These are phyloP conservation scores for Protomyctophum bolini DNA, from an alignment of 2,113 vertebrate species.

Conservation along the genomic window DNA sequence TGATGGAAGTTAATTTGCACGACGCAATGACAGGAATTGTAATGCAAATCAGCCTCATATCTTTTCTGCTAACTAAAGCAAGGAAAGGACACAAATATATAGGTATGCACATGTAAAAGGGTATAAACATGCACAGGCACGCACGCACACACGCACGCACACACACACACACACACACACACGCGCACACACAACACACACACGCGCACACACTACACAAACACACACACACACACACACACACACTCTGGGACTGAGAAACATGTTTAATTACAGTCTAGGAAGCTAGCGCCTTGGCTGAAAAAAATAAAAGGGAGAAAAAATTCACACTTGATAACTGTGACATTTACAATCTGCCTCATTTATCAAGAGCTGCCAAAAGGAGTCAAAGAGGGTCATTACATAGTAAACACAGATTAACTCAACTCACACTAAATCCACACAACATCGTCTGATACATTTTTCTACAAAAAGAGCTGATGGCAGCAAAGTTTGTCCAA, in stretches of 20 bases:
- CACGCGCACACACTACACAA: conserved; percentile 13
- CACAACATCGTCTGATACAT: conserved; percentile 60
- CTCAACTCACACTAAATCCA: conserved; percentile 63
- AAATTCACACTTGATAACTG: conserved; percentile 67
- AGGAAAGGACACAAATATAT: conserved; percentile 1
- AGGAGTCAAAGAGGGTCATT: conserved; percentile 75
- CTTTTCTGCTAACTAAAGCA: conserved; percentile 11
- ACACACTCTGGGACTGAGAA: conserved; percentile 48
- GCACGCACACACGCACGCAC: neutral
- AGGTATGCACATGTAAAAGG: neutral
- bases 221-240: conserved; percentile 17
- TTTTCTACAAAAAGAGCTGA: conserved; percentile 59
- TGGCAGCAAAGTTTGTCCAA: conserved; percentile 50
- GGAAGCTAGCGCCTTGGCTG: conserved; percentile 55
- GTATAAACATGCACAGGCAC: neutral
- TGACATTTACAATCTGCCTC: conserved; percentile 79
- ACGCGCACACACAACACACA: conserved; percentile 3
- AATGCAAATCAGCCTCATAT: conserved; percentile 19
- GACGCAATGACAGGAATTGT: neutral
- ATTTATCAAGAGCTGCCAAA: conserved; percentile 77
- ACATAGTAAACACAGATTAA: conserved; percentile 77
- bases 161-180: neutral
- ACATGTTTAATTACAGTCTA: conserved; percentile 71
- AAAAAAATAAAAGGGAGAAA: conserved; percentile 16
- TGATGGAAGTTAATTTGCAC: conserved; percentile 24